Base-by-base conservation (phyloP, 2,113 vertebrate genomes). In the Notarius quadriscutis region DNA sequence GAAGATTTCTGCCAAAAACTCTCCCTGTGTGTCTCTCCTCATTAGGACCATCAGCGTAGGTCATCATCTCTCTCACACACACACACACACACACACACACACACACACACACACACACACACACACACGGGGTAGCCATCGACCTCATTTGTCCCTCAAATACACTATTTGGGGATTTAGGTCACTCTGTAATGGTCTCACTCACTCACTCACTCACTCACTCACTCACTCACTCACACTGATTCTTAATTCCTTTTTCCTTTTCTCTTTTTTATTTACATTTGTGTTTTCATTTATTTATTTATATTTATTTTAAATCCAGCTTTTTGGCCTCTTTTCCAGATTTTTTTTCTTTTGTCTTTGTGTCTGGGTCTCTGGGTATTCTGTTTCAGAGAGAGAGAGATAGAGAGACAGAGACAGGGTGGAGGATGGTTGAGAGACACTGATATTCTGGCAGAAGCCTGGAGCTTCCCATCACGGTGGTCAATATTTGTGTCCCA, bases 21-120 rank as follows among this genome's bases (percentile, higher is more conserved):
- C 95, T 94, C 41, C 22, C 34, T 48, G 34, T 10, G 1, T 81
- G 2, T 30, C 50, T 27, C 30, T 57, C 91, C 95, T 97, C 96
- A 97, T 97, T 97, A 98, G 96, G 95, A 95, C 91, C 94, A 96
- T 95, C 95, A 95, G 95, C 89, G 93, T 96, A 95, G 96, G 96
- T 96, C 95, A 95, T 96, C 95, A 96, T 94, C 92, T 92, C 96
- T 30, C 83, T 17, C 69, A 22, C 69, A 48, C 69, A 20, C 69
- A 74, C 67, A 58, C 81, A 69, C 65, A 34, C 63, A 83, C 58
- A 83, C 78, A 50, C 11, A 25, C 34, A 25, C 5, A 12, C 62
- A 48, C 34, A 25, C 48, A 55, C 63, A 74, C n/a, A 18, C 27
- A 11, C n/a, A 30, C 34, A 34, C 30, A 14, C 18, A 57, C 15